These are phyloP conservation scores for Lates calcarifer DNA, from an alignment of 2,113 vertebrate genomes.

Conservation along the genomic window DNA sequence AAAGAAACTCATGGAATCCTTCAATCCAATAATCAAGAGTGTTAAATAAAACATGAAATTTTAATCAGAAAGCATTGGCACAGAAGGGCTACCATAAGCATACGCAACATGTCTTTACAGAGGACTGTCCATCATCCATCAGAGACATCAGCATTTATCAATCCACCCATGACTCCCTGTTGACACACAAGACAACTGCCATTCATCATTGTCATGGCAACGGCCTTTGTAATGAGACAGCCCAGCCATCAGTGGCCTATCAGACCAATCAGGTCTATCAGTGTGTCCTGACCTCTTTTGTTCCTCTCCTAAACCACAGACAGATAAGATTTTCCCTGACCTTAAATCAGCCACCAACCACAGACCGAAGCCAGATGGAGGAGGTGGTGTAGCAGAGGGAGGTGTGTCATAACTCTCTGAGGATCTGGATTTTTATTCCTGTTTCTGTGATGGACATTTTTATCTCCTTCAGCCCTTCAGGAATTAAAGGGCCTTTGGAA, in stretches of 20 bases:
- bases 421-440: background rate
- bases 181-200: conserved; percentile 7
- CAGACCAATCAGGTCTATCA: background rate
- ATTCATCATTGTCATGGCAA: conserved; percentile 12
- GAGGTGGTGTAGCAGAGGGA: background rate
- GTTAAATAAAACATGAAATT: background rate
- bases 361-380: background rate
- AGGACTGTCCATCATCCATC: conserved; percentile 9
- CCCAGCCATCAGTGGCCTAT: background rate
- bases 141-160: conserved; percentile 17
- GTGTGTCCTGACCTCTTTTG: conserved; percentile 10
- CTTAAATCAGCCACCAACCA: background rate
- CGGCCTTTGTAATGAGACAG: background rate
- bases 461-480: background rate
- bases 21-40: no score
- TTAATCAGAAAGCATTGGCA: background rate
- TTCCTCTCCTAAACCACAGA: background rate
- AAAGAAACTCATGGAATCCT: no score
- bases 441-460: background rate
- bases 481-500: background rate
- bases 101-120: background rate
- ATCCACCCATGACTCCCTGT: background rate
- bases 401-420: background rate
- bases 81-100: background rate
- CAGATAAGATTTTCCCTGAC: background rate